phyloP scores from a whole-genome alignment of 2,888 invertebrate genomes.

The Drosophila affinis region DNA sequence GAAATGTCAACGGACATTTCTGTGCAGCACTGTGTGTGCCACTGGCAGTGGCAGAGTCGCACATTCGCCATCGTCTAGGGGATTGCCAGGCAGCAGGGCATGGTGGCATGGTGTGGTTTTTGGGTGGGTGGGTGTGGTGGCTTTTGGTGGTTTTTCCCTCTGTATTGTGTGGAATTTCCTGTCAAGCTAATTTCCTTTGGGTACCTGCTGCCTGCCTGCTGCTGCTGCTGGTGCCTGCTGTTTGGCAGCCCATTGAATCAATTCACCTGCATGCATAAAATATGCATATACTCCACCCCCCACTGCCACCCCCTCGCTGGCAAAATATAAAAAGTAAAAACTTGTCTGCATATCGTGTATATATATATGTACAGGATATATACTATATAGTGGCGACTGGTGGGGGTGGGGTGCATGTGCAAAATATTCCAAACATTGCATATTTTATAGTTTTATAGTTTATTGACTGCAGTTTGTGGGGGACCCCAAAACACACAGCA shows the following conservation, averaged over 20 bases:
- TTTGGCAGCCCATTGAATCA: conserved; percentile 71
- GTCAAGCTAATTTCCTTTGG: conserved; percentile 81
- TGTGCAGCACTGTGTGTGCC: conserved; percentile 27
- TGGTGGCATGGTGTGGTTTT: conserved; percentile 51
- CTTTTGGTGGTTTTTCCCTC: not conserved
- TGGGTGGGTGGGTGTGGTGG: conserved; percentile 23
- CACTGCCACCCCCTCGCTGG: conserved; percentile 18
- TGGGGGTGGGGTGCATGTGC: conserved; percentile 20
- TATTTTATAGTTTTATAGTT: conserved; percentile 78
- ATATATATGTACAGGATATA: not conserved
- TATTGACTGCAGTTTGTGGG: conserved; percentile 62
- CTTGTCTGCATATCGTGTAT: conserved; percentile 11
- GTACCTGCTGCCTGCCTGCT: conserved; percentile 57
- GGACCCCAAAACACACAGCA: not conserved
- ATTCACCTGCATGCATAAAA: conserved; percentile 78
- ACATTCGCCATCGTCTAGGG: conserved; percentile 19
- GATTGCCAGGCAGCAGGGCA: conserved; percentile 9
- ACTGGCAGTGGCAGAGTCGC: conserved; percentile 16
- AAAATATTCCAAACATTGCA: conserved; percentile 70
- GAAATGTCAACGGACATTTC: conserved; percentile 71
- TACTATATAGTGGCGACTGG: conserved; percentile 1
- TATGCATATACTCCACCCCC: conserved; percentile 40
- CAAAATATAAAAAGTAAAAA: conserved; percentile 34
- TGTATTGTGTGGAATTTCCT: conserved; percentile 75
- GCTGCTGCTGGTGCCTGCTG: conserved; percentile 43